A percentile compares a stretch with the other conserved stretches of the same genome.
These are phyloP conservation scores for Prionailurus viverrinus DNA, from an alignment of 2,113 vertebrate species.

Conservation along the genomic window DNA sequence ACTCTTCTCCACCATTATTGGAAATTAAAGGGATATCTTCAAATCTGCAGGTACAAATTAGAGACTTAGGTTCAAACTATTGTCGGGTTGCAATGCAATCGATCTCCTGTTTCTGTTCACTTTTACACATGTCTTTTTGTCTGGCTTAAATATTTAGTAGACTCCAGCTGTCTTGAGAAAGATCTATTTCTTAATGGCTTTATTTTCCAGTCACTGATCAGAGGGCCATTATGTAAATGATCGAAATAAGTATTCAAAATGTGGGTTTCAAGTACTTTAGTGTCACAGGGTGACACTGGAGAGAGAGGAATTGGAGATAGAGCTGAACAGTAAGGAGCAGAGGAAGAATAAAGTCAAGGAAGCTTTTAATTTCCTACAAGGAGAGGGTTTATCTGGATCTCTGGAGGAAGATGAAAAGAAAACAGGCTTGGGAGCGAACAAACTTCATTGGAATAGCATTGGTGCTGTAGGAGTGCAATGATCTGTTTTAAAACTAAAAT, in stretches of 20 bases:
- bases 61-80: constrained; percentile 44
- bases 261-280: constrained; percentile 43
- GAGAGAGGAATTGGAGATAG: not conserved
- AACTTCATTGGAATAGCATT: not conserved
- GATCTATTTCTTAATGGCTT: constrained; percentile 58
- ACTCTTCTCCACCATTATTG: constrained; percentile 29
- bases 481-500: constrained; percentile 53
- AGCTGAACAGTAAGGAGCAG: not conserved
- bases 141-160: constrained; percentile 65
- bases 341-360: constrained; percentile 17
- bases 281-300: not conserved
- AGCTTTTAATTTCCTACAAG: not conserved
- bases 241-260: constrained; percentile 50
- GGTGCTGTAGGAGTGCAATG: not conserved
- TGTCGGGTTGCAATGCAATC: constrained; percentile 63
- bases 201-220: constrained; percentile 65
- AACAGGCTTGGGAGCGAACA: constrained; percentile 7
- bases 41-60: constrained; percentile 31
- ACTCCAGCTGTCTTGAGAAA: constrained; percentile 52
- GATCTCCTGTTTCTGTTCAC: constrained; percentile 72
- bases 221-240: constrained; percentile 61
- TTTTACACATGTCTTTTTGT: constrained; percentile 46
- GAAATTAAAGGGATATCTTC: constrained; percentile 62
- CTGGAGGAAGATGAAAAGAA: constrained; percentile 41
- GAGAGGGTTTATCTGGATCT: not conserved